phyloP scores from a whole-genome alignment of 2,113 vertebrate species.

The Rhizomys pruinosus region DNA sequence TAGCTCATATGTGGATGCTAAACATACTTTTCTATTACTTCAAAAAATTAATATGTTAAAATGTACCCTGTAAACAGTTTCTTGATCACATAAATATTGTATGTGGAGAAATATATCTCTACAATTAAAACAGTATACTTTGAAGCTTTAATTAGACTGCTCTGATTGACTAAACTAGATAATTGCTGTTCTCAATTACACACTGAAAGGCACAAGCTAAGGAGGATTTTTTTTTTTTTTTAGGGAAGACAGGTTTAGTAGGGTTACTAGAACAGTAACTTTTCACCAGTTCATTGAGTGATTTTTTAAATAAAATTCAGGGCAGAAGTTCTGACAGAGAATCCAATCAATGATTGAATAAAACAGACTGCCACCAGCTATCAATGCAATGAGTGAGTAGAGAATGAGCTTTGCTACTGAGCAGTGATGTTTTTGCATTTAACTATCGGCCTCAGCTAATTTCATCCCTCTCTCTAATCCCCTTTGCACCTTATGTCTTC shows the following conservation, averaged over 20 bases:
- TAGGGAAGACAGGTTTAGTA: not conserved
- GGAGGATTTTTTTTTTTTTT: not conserved
- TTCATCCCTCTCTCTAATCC: not conserved
- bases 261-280: not conserved
- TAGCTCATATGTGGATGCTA: too few species aligned
- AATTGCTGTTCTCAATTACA: constrained; percentile 39
- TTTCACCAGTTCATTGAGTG: not conserved
- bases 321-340: not conserved
- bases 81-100: constrained; percentile 1
- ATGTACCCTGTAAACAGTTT: constrained; percentile 1
- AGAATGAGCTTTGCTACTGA: not conserved
- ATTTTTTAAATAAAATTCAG: not conserved
- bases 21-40: not conserved
- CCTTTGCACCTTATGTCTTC: too few species aligned
- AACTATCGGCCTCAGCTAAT: not conserved
- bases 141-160: constrained; percentile 23
- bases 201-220: not conserved
- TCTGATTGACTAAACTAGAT: constrained; percentile 31
- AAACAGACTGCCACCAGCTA: not conserved
- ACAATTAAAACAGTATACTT: constrained; percentile 37
- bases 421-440: not conserved
- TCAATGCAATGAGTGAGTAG: not conserved
- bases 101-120: not conserved
- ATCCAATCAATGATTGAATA: not conserved
- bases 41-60: constrained; percentile 30